phyloP scores from a whole-genome alignment of 2,888 invertebrate species.

The Auanema freiburgensis region DNA sequence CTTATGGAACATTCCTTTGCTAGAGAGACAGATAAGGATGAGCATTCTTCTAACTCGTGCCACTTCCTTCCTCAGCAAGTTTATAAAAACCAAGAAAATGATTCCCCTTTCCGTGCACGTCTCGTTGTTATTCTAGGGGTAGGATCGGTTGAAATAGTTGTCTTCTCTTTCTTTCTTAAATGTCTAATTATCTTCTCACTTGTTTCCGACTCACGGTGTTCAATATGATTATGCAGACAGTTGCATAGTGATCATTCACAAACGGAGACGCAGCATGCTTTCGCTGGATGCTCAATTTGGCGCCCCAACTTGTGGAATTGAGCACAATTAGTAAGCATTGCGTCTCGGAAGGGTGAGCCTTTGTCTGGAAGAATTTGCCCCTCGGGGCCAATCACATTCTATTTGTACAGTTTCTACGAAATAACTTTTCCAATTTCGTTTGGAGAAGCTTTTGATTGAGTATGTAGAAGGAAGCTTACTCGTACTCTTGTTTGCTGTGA shows the following conservation, averaged over 20 bases:
- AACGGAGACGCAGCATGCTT: conserved; percentile 9
- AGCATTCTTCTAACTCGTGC: too few species aligned
- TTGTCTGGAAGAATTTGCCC: not conserved
- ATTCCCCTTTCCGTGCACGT: conserved; percentile 1
- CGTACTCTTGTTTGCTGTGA: too few species aligned
- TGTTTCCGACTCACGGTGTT: conserved; percentile 17
- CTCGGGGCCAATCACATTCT: too few species aligned
- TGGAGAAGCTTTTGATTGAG: too few species aligned
- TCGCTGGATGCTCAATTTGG: conserved; percentile 17
- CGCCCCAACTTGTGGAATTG: conserved; percentile 28
- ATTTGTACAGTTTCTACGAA: too few species aligned
- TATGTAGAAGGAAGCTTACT: too few species aligned
- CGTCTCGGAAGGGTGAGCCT: conserved; percentile 3
- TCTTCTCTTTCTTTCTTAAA: conserved; percentile 14
- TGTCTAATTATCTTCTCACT: conserved; percentile 31
- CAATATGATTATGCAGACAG: conserved; percentile 17
- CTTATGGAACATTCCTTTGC: too few species aligned
- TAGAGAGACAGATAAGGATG: too few species aligned
- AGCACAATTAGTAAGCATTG: conserved; percentile 21
- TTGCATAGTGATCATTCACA: conserved; percentile 7
- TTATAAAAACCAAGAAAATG: too few species aligned
- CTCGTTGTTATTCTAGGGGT: not conserved
- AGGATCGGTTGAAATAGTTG: conserved; percentile 7
- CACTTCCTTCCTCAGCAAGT: too few species aligned
- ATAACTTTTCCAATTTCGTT: too few species aligned